Evolutionary conservation across 2,797 vertebrate genomes (phyloP), one percentile per base, ranked within the genome.

Genomic region (Cyclura pinguis): DNA sequence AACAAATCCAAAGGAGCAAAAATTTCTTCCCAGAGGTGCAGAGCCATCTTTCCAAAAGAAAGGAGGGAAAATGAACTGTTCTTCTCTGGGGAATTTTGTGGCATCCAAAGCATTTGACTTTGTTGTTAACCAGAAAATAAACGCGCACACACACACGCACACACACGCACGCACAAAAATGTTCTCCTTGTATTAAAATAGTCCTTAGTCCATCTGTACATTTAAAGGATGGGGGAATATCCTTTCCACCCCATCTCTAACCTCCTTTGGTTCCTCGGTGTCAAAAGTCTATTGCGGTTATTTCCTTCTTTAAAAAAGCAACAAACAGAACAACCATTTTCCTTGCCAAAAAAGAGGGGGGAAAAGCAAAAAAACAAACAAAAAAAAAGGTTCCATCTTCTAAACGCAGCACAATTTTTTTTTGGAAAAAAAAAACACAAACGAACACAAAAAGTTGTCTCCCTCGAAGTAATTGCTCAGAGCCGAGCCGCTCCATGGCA

Each of bases 161-260:
- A 10, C 89, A 82, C 89, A 87, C 90, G 73, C 89, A 89, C 77
- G 55, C 67, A 47, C 38, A 62, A 91, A 94, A 93, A 93, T 93
- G 96, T 96, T 96, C 95, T 97, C 89, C 91, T 92, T 80, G 42
- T 97, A 96, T 96, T 96, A 97, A 98, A 98, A 98, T 96, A 97
- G 95, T 97, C 94, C 94, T 96, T 94, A 96, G 95, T 95, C 95
- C 92, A 93, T 95, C 92, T 92, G 91, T 91, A 85, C 84, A 86
- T 89, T 80, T 80, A 86, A 91, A 81, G 72, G 73, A 52, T 42
- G 84, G 73, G 69, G 87, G 35, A 35, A 50, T 82, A 18, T 69
- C 14, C 52, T 86, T 78, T 72, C 18, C 62, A 69, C 72, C 88
- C 88, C 73, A 78, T 24, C 85, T 73, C 88, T 89, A 87, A 89